These are phyloP conservation scores for Coboldia fuscipes DNA, from an alignment of 1,140 invertebrate species.

Conservation along the genomic window DNA sequence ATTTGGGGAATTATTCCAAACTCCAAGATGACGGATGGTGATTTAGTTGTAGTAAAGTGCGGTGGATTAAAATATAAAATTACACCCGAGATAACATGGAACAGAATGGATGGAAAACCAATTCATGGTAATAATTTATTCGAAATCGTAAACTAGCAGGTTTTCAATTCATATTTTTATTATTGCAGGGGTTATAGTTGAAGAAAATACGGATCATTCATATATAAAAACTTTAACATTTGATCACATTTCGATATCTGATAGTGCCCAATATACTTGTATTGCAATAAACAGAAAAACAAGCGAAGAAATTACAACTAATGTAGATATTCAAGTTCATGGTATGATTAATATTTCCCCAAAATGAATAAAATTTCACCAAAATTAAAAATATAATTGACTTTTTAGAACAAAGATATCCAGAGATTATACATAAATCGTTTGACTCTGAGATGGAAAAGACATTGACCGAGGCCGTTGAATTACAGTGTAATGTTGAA, in stretches of 20 bases:
- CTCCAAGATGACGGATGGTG: conserved; percentile 22
- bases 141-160: no score
- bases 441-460: conserved; percentile 11
- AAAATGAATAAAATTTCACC: no score
- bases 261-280: conserved; percentile 16
- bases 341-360: no score
- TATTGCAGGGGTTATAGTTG: conserved; percentile 6
- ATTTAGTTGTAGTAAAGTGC: conserved; percentile 27
- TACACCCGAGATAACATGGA: conserved; percentile 22
- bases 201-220: conserved; percentile 10
- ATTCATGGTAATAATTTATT: no score
- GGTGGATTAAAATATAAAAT: conserved; percentile 30
- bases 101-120: no score
- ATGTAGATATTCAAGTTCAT: no score
- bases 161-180: background rate
- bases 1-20: conserved; percentile 6
- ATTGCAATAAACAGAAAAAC: conserved; percentile 10
- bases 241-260: conserved; percentile 7
- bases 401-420: conserved; percentile 2
- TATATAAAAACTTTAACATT: conserved; percentile 12
- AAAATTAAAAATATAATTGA: no score
- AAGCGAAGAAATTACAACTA: conserved; percentile 3
- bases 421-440: conserved; percentile 12
- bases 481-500: conserved; percentile 15
- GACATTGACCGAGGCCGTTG: conserved; percentile 17